phyloP scores from a whole-genome alignment of 2,113 vertebrate genomes.

The Potamarius usumacintae region DNA sequence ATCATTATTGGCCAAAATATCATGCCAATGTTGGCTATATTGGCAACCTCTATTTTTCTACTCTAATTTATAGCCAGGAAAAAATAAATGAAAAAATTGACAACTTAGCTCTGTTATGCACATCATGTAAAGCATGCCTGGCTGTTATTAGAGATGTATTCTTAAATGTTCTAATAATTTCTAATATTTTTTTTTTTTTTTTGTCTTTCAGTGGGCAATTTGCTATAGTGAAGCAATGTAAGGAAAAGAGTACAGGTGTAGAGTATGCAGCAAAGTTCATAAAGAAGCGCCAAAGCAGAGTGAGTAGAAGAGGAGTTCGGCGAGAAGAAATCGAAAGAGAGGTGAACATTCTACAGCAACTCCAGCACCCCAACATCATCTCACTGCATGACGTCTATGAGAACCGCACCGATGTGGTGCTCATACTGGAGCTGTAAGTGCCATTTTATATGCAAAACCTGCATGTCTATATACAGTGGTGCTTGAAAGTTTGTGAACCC shows the following conservation, averaged over 20 bases:
- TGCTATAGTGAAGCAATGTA: conserved; percentile 90
- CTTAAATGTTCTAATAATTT: background rate
- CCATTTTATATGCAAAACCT: background rate
- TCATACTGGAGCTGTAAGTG: conserved; percentile 97
- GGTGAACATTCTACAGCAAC: conserved; percentile 87
- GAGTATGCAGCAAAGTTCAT: conserved; percentile 94
- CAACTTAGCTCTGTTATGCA: background rate
- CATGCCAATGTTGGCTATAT: too few relatives aligned
- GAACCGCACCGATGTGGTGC: conserved; percentile 92
- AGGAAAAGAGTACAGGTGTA: conserved; percentile 78
- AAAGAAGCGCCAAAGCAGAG: conserved; percentile 87
- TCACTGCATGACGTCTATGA: conserved; percentile 89
- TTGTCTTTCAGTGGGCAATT: conserved; percentile 86
- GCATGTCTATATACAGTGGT: too few relatives aligned
- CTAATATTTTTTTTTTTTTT: background rate
- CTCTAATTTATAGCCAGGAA: background rate
- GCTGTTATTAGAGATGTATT: background rate
- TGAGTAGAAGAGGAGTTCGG: conserved; percentile 85
- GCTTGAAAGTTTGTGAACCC: too few relatives aligned
- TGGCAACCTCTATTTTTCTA: background rate
- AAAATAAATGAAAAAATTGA: background rate
- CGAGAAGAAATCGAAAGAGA: conserved; percentile 91
- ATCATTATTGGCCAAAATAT: background rate
- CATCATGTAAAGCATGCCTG: background rate
- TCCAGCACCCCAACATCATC: conserved; percentile 87